Evolutionary conservation across 2,113 vertebrate genomes (phyloP).

Genomic region (Phalacrocorax pelagicus): DNA sequence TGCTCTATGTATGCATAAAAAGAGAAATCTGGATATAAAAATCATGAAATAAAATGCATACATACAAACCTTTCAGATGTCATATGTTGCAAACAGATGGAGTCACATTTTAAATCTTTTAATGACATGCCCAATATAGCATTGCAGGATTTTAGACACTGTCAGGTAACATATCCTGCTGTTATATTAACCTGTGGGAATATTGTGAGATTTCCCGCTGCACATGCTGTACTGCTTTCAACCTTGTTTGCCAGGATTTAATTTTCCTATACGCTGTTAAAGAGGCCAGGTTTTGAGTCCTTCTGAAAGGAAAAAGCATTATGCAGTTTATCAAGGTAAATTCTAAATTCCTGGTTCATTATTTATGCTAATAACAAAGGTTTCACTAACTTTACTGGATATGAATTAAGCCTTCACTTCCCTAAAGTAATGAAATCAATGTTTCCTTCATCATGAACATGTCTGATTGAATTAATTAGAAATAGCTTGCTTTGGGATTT

Average conservation of each 20-base stretch:
- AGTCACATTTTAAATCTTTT: background rate
- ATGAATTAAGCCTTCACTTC: background rate
- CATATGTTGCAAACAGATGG: background rate
- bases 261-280: background rate
- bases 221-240: background rate
- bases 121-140: background rate
- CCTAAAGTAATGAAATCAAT: background rate
- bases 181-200: background rate
- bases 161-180: background rate
- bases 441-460: background rate
- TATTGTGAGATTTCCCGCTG: background rate
- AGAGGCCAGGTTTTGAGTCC: background rate
- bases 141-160: background rate
- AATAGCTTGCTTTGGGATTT: slow-evolving; percentile 12
- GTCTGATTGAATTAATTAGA: slow-evolving; percentile 36
- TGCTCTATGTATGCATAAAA: background rate
- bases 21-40: background rate
- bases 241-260: background rate
- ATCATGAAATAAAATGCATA: background rate
- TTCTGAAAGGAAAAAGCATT: background rate
- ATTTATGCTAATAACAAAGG: background rate
- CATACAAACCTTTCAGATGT: background rate
- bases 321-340: background rate
- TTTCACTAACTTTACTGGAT: background rate
- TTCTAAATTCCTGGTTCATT: background rate